A percentile compares a stretch with the other conserved stretches of the same genome.
Conservation (phyloP, 1,140 invertebrate genomes). For the Cydia amplana region DNA sequence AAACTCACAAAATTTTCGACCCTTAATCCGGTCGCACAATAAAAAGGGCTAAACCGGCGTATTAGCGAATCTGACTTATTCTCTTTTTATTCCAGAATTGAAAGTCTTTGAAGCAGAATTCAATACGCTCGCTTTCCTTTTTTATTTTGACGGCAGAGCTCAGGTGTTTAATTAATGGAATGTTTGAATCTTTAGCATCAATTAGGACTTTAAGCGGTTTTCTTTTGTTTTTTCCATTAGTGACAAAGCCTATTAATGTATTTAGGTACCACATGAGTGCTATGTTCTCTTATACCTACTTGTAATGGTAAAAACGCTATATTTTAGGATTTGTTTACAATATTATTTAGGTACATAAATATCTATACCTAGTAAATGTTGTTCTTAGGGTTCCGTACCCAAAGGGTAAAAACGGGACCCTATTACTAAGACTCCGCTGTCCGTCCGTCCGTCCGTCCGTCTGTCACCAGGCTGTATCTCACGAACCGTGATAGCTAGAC, state of each 20-base stretch:
- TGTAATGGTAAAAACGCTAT: too few relatives aligned
- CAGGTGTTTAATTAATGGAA: constrained; percentile 33
- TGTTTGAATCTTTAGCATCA: constrained; percentile 17
- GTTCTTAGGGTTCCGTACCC: too few relatives aligned
- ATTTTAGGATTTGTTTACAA: too few relatives aligned
- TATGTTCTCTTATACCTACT: too few relatives aligned
- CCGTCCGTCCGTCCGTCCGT: too few relatives aligned
- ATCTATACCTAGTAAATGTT: too few relatives aligned
- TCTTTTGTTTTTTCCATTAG: constrained; percentile 30
- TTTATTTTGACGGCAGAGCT: not conserved
- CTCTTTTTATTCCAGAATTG: constrained; percentile 30
- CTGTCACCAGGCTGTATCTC: too few relatives aligned
- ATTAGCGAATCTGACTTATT: not conserved
- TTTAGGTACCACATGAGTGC: not conserved
- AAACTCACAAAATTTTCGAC: constrained; percentile 10
- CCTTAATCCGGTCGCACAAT: not conserved
- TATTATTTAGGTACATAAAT: too few relatives aligned
- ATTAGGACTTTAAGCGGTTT: not conserved
- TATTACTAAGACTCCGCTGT: too few relatives aligned
- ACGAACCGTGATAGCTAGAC: too few relatives aligned
- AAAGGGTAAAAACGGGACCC: too few relatives aligned
- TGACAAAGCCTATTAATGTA: constrained; percentile 29
- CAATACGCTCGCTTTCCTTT: constrained; percentile 23
- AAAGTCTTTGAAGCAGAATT: constrained; percentile 32
- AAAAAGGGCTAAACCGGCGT: constrained; percentile 5